Conservation (phyloP, 2,888 invertebrate genomes). For the Tenthredo scrophulariae region DNA sequence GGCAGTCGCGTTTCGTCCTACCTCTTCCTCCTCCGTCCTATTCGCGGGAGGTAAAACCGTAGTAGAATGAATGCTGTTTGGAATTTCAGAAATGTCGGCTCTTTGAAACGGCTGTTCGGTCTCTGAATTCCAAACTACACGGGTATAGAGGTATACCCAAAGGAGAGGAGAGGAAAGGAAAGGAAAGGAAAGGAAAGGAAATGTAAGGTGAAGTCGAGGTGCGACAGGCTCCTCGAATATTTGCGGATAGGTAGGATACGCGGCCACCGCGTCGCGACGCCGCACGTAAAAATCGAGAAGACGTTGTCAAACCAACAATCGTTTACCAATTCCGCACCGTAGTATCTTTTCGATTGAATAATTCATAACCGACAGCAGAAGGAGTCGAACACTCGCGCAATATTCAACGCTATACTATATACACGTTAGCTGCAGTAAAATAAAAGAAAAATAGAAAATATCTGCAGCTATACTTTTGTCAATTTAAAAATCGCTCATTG, state of each 20-base stretch:
- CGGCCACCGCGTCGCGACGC: not conserved
- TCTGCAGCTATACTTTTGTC: no score
- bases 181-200: not conserved
- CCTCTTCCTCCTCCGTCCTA: not conserved
- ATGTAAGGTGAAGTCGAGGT: not conserved
- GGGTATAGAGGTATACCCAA: not conserved
- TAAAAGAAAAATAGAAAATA: no score
- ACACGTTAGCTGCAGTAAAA: no score
- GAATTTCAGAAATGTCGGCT: slow-evolving; percentile 45
- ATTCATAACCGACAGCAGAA: slow-evolving; percentile 13
- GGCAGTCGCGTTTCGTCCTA: not conserved
- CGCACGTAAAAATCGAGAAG: not conserved
- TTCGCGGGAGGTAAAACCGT: not conserved
- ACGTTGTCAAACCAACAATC: slow-evolving; percentile 39
- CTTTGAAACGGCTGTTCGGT: slow-evolving; percentile 39
- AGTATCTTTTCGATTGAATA: slow-evolving; percentile 44
- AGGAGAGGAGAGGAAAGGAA: not conserved
- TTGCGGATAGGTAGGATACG: not conserved
- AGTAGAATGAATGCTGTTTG: slow-evolving; percentile 20
- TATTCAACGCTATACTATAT: not conserved
- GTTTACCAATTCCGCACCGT: slow-evolving; percentile 31
- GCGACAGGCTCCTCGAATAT: slow-evolving; percentile 5
- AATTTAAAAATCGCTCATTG: no score
- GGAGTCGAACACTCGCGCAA: not conserved
- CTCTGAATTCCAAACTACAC: slow-evolving; percentile 37